Evolutionary conservation across 2,888 invertebrate genomes (phyloP).

Genomic region (Fragum fragum): DNA sequence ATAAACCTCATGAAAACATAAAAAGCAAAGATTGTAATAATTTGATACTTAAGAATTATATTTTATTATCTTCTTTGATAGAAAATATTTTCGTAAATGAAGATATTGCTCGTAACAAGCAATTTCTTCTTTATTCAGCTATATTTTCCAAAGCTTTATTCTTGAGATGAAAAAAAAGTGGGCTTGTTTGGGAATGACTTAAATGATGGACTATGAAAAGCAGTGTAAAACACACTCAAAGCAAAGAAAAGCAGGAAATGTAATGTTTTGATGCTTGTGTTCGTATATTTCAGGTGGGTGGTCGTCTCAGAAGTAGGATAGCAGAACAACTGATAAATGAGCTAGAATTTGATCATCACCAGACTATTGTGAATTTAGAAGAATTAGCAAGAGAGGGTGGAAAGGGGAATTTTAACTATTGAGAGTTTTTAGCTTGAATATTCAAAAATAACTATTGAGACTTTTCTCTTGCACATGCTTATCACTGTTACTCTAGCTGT

Average conservation of each 20-base stretch:
- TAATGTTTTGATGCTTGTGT: no score
- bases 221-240: no score
- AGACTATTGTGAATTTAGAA: conserved; percentile 78
- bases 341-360: conserved; percentile 80
- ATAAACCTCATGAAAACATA: no score
- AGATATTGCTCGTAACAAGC: not conserved
- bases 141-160: no score
- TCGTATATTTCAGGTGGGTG: conserved; percentile 79
- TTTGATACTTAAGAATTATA: no score
- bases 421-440: not conserved
- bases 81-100: no score
- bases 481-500: not conserved
- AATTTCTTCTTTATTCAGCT: not conserved
- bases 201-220: no score
- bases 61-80: conserved; percentile 80
- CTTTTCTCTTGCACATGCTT: not conserved
- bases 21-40: no score
- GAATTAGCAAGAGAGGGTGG: conserved; percentile 70
- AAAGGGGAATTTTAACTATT: conserved; percentile 18
- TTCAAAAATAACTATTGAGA: not conserved
- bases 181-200: no score
- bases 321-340: conserved; percentile 85
- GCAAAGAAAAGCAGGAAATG: no score
- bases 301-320: conserved; percentile 82
- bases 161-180: no score